Evolutionary conservation across 2,113 vertebrate genomes (phyloP), one percentile per base, ranked within the genome.

Genomic region (Hyla sarda): DNA sequence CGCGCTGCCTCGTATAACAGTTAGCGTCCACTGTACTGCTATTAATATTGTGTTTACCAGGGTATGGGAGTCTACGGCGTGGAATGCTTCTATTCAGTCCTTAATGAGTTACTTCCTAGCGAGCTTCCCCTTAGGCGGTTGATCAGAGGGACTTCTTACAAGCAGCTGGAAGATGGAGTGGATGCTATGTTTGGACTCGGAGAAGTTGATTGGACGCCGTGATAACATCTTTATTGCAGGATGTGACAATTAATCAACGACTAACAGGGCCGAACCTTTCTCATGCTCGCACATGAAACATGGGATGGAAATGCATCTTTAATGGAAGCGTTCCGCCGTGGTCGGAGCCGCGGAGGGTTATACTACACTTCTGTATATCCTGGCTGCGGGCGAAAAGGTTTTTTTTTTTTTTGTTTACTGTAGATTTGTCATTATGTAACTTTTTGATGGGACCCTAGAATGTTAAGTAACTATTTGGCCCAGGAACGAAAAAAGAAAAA

Each of bases 191-290:
- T 79, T 80, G 54, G 48, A 34, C 48, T 71, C 58, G 25, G 28
- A 80, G 52, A 71, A 56, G 30, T 86, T 79, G 84, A 47, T 79
- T 69, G 67, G 77, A 84, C 60, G 54, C 56, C 21, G n/a, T 65
- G 82, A 86, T 86, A 81, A 73, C 71, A 86, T 81, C 76, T 81
- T 79, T 86, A 73, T 73, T 86, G 50, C 65, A 86, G 84, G 84
- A 81, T 81, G 84, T 86, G 77, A 86, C 79, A 86, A 86, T 86
- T 86, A 86, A 80, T 81, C 77, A 86, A 58, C 76, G 25, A 81
- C 50, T 60, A 69, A 52, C 65, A 81, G 74, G 77, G 77, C 84
- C 34, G 17, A 28, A 47, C 74, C 69, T 30, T 71, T 71, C 34
- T 79, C 84, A 86, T 54, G 60, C 62, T 71, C 48, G 56, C 67